Percentiles rank a stretch among this genome's conserved stretches.
These are phyloP conservation scores for Podiceps cristatus DNA, from an alignment of 2,113 vertebrate genomes.

Conservation along the genomic window DNA sequence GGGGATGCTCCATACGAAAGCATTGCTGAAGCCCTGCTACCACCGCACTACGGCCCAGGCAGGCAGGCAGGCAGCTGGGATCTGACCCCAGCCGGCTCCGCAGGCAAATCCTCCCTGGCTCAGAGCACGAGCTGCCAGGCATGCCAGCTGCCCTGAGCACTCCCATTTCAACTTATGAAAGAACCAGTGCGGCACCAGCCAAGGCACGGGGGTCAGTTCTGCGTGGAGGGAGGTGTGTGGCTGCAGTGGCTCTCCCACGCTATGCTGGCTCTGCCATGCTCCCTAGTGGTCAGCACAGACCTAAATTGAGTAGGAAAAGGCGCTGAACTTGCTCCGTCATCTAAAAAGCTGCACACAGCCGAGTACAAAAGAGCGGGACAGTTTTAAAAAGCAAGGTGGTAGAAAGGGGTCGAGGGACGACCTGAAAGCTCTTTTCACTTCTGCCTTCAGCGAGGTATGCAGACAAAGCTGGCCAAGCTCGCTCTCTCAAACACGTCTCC, in stretches of 20 bases:
- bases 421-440: not conserved
- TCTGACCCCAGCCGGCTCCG: slow-evolving; percentile 40
- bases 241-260: not conserved
- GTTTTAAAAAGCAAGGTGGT: not conserved
- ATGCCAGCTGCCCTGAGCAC: slow-evolving; percentile 28
- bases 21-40: not conserved
- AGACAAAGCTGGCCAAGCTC: not conserved
- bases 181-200: not conserved
- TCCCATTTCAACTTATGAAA: slow-evolving; percentile 25
- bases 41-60: not conserved
- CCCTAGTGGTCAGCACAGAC: slow-evolving; percentile 60
- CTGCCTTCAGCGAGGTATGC: not conserved
- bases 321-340: not conserved
- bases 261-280: slow-evolving; percentile 57
- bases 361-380: not conserved
- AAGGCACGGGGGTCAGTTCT: not conserved
- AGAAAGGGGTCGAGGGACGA: not conserved
- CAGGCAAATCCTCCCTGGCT: not conserved
- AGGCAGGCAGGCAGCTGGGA: slow-evolving; percentile 25
- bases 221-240: not conserved
- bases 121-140: slow-evolving; percentile 37
- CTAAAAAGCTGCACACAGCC: not conserved
- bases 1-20: not conserved
- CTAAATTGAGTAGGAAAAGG: not conserved
- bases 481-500: not conserved